Percentiles rank a stretch among this genome's conserved stretches.
These are phyloP conservation scores for Chelonus formosanus DNA, from an alignment of 2,888 invertebrate genomes.

Conservation along the genomic window DNA sequence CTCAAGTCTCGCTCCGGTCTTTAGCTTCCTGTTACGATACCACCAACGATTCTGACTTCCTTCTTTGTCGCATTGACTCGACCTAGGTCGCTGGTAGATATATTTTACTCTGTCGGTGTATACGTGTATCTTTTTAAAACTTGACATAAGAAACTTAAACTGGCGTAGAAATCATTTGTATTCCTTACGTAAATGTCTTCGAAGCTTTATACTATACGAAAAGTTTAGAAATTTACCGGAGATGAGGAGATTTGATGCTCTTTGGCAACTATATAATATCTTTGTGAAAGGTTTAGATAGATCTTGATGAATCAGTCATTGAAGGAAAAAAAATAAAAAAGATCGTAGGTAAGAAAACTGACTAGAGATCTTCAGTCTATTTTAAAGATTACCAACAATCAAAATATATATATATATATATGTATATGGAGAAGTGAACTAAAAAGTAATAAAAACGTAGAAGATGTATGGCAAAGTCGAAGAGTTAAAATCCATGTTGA, in stretches of 20 bases:
- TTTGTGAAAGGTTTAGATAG: slow-evolving; percentile 6
- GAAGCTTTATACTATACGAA: slow-evolving; percentile 24
- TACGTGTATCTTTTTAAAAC: slow-evolving; percentile 4
- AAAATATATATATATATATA: too few species aligned
- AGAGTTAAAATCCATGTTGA: slow-evolving; percentile 22
- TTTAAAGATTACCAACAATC: not conserved
- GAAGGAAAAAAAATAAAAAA: not conserved
- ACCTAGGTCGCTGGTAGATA: not conserved
- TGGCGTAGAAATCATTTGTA: slow-evolving; percentile 30
- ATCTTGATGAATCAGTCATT: slow-evolving; percentile 17
- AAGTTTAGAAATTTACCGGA: slow-evolving; percentile 32
- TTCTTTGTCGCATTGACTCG: slow-evolving; percentile 14
- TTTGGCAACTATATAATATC: slow-evolving; percentile 1
- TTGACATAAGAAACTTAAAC: slow-evolving; percentile 7
- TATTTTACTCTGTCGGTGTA: not conserved
- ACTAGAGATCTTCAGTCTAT: not conserved
- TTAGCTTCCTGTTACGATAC: slow-evolving; percentile 44
- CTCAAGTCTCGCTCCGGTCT: slow-evolving; percentile 33
- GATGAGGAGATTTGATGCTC: slow-evolving; percentile 13
- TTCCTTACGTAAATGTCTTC: slow-evolving; percentile 11
- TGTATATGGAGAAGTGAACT: slow-evolving; percentile 1
- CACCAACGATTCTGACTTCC: slow-evolving; percentile 34
- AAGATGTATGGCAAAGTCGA: slow-evolving; percentile 11
- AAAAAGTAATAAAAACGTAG: slow-evolving; percentile 12
- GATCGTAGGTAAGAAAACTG: not conserved